Conservation (phyloP, 2,888 invertebrate genomes). For the Colletes collaris region DNA sequence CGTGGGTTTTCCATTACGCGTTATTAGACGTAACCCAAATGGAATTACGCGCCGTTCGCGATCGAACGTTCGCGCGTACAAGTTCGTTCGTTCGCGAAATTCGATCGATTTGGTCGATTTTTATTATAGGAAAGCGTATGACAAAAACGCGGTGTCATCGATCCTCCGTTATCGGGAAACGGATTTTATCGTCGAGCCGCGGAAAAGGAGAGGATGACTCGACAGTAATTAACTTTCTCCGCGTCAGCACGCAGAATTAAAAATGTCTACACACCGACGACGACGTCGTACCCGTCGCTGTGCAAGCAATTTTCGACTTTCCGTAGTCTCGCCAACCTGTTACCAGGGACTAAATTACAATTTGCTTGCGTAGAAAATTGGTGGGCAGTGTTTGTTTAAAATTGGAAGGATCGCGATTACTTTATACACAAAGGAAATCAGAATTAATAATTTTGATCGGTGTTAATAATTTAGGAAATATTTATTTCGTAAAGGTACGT, state of each 20-base stretch:
- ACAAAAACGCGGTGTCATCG: conserved; percentile 20
- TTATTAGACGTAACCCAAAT: conserved; percentile 4
- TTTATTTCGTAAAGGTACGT: no score
- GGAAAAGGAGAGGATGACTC: conserved; percentile 23
- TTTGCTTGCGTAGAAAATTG: no score
- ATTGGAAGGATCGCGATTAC: no score
- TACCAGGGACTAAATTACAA: no score
- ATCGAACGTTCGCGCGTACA: neutral
- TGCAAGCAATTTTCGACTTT: no score
- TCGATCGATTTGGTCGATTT: conserved; percentile 4
- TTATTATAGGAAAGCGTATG: neutral
- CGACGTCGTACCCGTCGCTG: neutral
- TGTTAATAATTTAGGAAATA: no score
- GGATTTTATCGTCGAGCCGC: conserved; percentile 16
- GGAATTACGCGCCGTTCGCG: conserved; percentile 2
- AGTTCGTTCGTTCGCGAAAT: neutral
- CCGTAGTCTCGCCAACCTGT: no score
- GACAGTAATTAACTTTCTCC: conserved; percentile 50
- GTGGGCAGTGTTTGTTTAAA: no score
- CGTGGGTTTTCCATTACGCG: neutral
- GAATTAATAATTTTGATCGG: no score
- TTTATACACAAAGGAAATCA: no score
- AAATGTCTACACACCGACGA: conserved; percentile 36
- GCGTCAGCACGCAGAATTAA: conserved; percentile 43
- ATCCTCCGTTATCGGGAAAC: conserved; percentile 36